These are phyloP conservation scores for Phlogophora meticulosa DNA, from an alignment of 2,888 invertebrate genomes.

Conservation along the genomic window DNA sequence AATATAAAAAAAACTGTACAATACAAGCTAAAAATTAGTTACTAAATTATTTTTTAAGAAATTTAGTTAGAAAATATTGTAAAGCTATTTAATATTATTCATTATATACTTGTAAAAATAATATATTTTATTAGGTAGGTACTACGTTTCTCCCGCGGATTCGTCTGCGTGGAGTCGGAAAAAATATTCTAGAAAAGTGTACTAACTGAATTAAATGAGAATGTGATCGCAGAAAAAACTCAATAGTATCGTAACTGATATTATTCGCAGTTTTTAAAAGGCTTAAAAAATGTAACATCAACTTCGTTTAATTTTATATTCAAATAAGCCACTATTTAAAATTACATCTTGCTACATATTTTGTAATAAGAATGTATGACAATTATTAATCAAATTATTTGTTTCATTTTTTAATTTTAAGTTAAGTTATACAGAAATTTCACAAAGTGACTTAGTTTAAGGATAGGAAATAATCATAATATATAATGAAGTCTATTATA, in stretches of 20 bases:
- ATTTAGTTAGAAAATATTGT: not conserved
- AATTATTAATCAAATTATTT: not conserved
- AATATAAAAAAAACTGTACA: slow-evolving; percentile 50
- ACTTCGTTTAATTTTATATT: slow-evolving; percentile 32
- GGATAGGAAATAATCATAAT: not conserved
- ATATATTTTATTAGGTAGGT: not conserved
- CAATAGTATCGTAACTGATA: slow-evolving; percentile 75
- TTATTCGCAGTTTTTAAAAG: slow-evolving; percentile 71
- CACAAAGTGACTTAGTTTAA: slow-evolving; percentile 79
- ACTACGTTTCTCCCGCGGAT: no score
- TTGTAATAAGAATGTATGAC: slow-evolving; percentile 80
- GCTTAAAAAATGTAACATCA: slow-evolving; percentile 30
- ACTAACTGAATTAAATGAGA: not conserved
- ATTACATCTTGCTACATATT: slow-evolving; percentile 78
- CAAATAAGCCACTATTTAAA: slow-evolving; percentile 32
- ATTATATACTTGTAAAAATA: not conserved
- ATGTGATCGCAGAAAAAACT: slow-evolving; percentile 64
- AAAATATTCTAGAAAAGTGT: no score
- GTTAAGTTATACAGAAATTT: slow-evolving; percentile 72
- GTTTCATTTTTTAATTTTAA: slow-evolving; percentile 4
- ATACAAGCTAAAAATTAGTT: slow-evolving; percentile 47
- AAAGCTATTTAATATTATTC: not conserved
- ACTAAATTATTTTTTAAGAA: not conserved
- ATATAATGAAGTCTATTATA: not conserved
- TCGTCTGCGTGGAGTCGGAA: no score